Evolutionary conservation across 2,888 invertebrate genomes (phyloP), one percentile per base, ranked within the genome.

Genomic region (Galerucella nymphaeae): DNA sequence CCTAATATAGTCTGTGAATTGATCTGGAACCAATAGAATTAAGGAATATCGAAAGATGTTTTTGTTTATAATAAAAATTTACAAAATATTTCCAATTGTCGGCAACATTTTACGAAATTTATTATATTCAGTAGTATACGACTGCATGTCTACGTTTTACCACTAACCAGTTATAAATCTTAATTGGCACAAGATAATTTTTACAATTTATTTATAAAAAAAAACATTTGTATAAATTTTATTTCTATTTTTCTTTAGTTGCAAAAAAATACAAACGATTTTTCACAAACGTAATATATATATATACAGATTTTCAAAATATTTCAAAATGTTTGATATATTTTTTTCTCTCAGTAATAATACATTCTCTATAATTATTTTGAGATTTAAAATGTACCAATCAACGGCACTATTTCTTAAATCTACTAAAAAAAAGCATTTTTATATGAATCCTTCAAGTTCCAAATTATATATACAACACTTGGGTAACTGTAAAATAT

Each of bases 401-500:
- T 14, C n/a, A n/a, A 50, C 50, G 14, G 45, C 45, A 45, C 45
- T 13, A 61, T 16, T n/a, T 38, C n/a, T 38, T 61, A n/a, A n/a
- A 38, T 16, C 61, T 16, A 38, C 61, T 61, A 57, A 61, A 61
- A 61, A 59, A 61, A 38, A 38, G 30, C 30, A 38, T 38, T 8
- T 38, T 38, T 38, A 38, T 38, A 38, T 38, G 41, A 38, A 61
- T 41, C 38, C 41, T 41, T n/a, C 14, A 61, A 61, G 16, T 61
- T 41, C 38, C 30, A 38, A 38, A 61, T 38, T 41, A 41, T 61
- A 14, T 61, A 41, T n/a, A 61, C 30, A 59, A 59, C 59, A 59
- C 59, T 61, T 61, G 61, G 58, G 61, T 61, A 61, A 61, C 61
- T 61, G 18, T 41, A n/a, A 41, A 30, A 61, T 16, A 61, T 61